A percentile compares a stretch with the other conserved stretches of the same genome.
Conservation (phyloP, 2,113 vertebrate genomes). For the Fukomys damarensis region DNA sequence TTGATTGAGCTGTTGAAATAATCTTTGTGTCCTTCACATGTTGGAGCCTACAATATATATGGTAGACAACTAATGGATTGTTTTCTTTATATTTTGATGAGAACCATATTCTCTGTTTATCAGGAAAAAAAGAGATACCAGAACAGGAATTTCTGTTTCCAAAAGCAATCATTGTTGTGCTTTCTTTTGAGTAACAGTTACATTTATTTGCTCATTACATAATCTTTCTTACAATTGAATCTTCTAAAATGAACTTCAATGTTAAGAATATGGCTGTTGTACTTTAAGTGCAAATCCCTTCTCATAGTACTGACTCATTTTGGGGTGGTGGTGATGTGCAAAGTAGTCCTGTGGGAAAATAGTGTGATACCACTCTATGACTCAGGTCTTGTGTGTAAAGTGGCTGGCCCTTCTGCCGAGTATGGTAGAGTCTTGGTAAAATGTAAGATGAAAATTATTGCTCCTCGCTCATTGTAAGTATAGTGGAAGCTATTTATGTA, state of each 20-base stretch:
- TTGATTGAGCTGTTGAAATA: too few species aligned
- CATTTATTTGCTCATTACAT: not conserved
- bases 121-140: not conserved
- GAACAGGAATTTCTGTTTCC: not conserved
- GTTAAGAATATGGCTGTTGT: slow-evolving; percentile 7
- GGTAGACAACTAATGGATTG: not conserved
- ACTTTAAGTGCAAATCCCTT: slow-evolving; percentile 29
- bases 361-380: not conserved
- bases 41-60: not conserved
- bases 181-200: not conserved
- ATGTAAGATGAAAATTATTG: not conserved
- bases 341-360: slow-evolving; percentile 42
- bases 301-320: slow-evolving; percentile 37
- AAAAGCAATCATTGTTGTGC: not conserved
- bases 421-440: not conserved
- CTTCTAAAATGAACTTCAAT: slow-evolving; percentile 38
- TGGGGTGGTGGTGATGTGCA: not conserved
- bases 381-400: not conserved
- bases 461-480: not conserved
- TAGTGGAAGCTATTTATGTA: not conserved
- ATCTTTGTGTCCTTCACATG: too few species aligned
- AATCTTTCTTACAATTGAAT: slow-evolving; percentile 34
- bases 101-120: not conserved
- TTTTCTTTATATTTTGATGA: slow-evolving; percentile 42
- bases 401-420: not conserved